A percentile compares a stretch with the other conserved stretches of the same genome.
These are phyloP conservation scores for Drosophila ficusphila DNA, from an alignment of 1,140 invertebrate species.

Conservation along the genomic window DNA sequence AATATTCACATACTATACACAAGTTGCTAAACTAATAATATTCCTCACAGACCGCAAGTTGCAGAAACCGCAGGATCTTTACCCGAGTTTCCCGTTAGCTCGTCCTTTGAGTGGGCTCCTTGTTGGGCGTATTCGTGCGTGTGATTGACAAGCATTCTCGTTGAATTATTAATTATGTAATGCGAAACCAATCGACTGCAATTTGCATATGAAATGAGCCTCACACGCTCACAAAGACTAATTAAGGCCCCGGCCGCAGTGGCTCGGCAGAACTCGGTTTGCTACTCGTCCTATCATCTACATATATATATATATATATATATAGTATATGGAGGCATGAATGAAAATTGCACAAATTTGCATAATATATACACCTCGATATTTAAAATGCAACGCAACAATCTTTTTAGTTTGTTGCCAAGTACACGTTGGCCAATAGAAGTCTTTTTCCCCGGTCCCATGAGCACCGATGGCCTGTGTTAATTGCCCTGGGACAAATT, in stretches of 20 bases:
- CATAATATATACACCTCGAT: slow-evolving; percentile 49
- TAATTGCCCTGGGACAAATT: slow-evolving; percentile 42
- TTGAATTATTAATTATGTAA: slow-evolving; percentile 82
- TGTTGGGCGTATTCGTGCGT: slow-evolving; percentile 38
- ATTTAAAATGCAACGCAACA: slow-evolving; percentile 48
- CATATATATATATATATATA: neutral
- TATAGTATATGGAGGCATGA: slow-evolving; percentile 18
- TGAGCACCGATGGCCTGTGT: slow-evolving; percentile 12
- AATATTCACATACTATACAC: slow-evolving; percentile 4
- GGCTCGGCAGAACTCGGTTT: slow-evolving; percentile 7
- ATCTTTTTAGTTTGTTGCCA: slow-evolving; percentile 18
- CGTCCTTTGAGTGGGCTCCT: slow-evolving; percentile 16
- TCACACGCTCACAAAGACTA: slow-evolving; percentile 59
- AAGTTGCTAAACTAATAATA: neutral
- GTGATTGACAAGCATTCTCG: slow-evolving; percentile 74
- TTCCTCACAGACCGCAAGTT: neutral
- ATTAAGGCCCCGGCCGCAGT: slow-evolving; percentile 49
- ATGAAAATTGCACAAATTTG: slow-evolving; percentile 74
- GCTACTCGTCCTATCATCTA: slow-evolving; percentile 1
- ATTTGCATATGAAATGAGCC: slow-evolving; percentile 77
- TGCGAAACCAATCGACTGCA: slow-evolving; percentile 76
- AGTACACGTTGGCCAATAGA: slow-evolving; percentile 19
- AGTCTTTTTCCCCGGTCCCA: slow-evolving; percentile 5
- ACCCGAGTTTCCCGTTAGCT: neutral
- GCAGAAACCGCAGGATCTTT: neutral